Conservation (phyloP, 1,140 invertebrate species). For the Leptonema lineaticorne region DNA sequence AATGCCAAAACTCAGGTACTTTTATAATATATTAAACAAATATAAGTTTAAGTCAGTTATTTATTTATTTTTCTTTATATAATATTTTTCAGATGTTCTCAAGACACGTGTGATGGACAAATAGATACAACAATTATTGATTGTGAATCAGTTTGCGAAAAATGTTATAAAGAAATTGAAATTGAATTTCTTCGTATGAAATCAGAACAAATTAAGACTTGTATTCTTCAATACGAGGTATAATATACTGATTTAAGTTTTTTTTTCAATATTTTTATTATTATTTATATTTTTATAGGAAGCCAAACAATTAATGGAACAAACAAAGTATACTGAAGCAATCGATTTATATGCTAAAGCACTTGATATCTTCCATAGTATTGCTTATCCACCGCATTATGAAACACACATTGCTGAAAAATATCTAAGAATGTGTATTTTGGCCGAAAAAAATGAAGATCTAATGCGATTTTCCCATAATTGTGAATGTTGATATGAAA, state of each 20-base stretch:
- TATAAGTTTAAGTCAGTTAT: not conserved
- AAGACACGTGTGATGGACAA: not conserved
- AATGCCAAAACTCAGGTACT: not conserved
- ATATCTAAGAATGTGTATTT: not conserved
- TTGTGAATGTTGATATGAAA: too few relatives aligned
- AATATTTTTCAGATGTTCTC: not conserved
- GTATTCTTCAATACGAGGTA: not conserved
- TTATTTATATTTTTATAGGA: slow-evolving; percentile 13
- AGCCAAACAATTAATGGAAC: not conserved
- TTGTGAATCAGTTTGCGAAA: too few relatives aligned
- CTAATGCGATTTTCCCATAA: too few relatives aligned
- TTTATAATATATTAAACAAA: not conserved
- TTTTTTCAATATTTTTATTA: not conserved
- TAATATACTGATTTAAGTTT: not conserved
- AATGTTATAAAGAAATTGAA: not conserved
- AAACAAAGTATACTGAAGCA: not conserved
- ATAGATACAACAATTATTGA: not conserved
- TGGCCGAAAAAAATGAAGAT: too few relatives aligned
- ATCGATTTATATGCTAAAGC: not conserved
- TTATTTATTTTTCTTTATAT: not conserved
- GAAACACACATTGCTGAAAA: slow-evolving; percentile 10
- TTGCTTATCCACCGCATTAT: slow-evolving; percentile 5
- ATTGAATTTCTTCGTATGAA: not conserved
- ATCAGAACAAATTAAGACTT: not conserved
- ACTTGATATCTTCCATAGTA: not conserved